These are phyloP conservation scores for Pogonomyrmex californicus DNA, from an alignment of 1,140 invertebrate species.

Conservation along the genomic window DNA sequence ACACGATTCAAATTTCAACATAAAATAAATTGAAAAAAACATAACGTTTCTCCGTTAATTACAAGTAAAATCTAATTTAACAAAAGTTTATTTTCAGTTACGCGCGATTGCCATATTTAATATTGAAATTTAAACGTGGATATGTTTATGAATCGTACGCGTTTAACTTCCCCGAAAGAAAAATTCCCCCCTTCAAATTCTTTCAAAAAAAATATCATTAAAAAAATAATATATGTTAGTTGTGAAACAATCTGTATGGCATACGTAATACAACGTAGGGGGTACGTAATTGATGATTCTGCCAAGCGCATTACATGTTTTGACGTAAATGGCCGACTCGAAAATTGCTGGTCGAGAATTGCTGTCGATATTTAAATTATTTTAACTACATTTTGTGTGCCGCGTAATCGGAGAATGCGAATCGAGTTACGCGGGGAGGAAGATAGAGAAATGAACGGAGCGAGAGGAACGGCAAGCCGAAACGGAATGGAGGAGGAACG, in stretches of 20 bases:
- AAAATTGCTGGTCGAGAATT: slow-evolving; percentile 45
- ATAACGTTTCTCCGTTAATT: slow-evolving; percentile 23
- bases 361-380: slow-evolving; percentile 55
- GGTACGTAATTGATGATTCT: slow-evolving; percentile 38
- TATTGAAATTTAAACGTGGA: slow-evolving; percentile 31
- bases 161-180: slow-evolving; percentile 18
- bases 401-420: slow-evolving; percentile 51
- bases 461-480: slow-evolving; percentile 25
- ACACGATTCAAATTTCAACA: background rate
- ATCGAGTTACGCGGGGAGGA: slow-evolving; percentile 53
- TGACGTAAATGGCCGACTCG: slow-evolving; percentile 44
- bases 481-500: background rate
- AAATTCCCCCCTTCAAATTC: background rate
- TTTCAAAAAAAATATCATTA: background rate
- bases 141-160: slow-evolving; percentile 6
- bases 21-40: slow-evolving; percentile 16
- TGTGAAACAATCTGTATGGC: background rate
- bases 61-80: slow-evolving; percentile 19
- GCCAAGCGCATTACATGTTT: slow-evolving; percentile 39
- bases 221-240: slow-evolving; percentile 30
- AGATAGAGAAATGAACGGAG: slow-evolving; percentile 60
- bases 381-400: slow-evolving; percentile 50
- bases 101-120: slow-evolving; percentile 28
- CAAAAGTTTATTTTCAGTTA: slow-evolving; percentile 33
- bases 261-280: background rate